Evolutionary conservation across 1,140 invertebrate genomes (phyloP), one percentile per base, ranked within the genome.

Genomic region (Drosophila ambigua): DNA sequence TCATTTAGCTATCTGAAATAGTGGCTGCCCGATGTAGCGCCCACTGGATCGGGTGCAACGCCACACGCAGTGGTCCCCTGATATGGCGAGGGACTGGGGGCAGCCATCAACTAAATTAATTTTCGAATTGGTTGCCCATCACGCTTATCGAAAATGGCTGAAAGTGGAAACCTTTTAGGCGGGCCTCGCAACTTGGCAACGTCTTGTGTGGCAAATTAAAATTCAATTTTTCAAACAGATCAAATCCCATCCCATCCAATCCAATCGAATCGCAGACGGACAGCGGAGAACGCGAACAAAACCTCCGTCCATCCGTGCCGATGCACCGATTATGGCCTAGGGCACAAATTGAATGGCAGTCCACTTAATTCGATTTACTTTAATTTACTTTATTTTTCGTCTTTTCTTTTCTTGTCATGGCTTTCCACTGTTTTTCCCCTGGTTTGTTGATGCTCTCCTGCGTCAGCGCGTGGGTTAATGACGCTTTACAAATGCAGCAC

Each of bases 181-280:
- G 49, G 39, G 28, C 9, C 9, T 60, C 28, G n/a, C 44, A 39
- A 72, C 54, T 72, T 58, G 55, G 53, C 61, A 57, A 26, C 65
- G 39, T 43, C 82, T 83, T 88, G 83, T 81, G 83, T 88, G 83
- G 83, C 83, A 88, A 88, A 88, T 88, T 88, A 88, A 88, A 88
- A 88, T 88, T 88, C 79, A 60, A 88, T 88, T 88, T 88, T 88
- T 88, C 83, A 88, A 88, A 79, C 35, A 75, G 59, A 78, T 77
- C 72, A 76, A 77, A 63, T 71, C 74, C 64, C 74, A 64, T 82
- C 50, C 69, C 66, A 78, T 59, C 60, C 44, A 53, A 63, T 48
- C 50, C 69, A 75, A 78, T 68, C 60, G 41, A 57, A 68, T 48
- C 13, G 46, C 50, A 57, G 59, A 44, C 16, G 35, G 26, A 20